Evolutionary conservation across 2,888 invertebrate species (phyloP), one percentile per base, ranked within the genome.

Genomic region (Lobophora halterata): DNA sequence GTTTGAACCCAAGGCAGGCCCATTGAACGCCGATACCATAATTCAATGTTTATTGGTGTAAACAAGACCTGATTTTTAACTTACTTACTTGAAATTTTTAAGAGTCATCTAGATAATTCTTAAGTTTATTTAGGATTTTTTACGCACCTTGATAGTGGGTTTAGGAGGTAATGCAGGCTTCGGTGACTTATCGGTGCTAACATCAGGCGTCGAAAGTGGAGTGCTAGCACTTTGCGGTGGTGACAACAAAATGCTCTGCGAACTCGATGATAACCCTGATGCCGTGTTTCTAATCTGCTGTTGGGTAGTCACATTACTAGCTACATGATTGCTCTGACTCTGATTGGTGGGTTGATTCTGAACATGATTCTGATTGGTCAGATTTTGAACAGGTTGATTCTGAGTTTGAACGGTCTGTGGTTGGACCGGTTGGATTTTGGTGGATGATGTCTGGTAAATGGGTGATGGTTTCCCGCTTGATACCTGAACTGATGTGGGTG

Each of bases 121-220:
- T n/a, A n/a, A n/a, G n/a, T n/a, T n/a, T n/a, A n/a, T n/a, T n/a
- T n/a, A n/a, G n/a, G n/a, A n/a, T n/a, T n/a, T n/a, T 14, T 14
- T 3, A 46, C 64, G 41, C 72, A 88, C 88, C 83, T 88, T 91
- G 29, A 93, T 89, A 8, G 91, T 90, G 27, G 96, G 97, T 81
- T 96, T 97, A 5, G 95, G 95, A 44, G 95, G 95, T 71, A 95
- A 73, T 1, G 95, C 94, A 1, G 95, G 95, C 70, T 95, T 93
- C 26, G 90, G 88, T 10, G 83, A 87, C 65, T 89, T 90, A 58
- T 90, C 90, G 3, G 79, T 74, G 40, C 87, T 85, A 46, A 83
- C 83, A 55, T 88, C 88, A 3, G 91, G 89, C 5, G 89, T 89
- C 2, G 87, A 79, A 18, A 89, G 55, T 2, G 91, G 90, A 1